Evolutionary conservation across 92 coral and sea anemone species (phyloP), one percentile per base, ranked within the genome.

Genomic region (Actinernus sp.): DNA sequence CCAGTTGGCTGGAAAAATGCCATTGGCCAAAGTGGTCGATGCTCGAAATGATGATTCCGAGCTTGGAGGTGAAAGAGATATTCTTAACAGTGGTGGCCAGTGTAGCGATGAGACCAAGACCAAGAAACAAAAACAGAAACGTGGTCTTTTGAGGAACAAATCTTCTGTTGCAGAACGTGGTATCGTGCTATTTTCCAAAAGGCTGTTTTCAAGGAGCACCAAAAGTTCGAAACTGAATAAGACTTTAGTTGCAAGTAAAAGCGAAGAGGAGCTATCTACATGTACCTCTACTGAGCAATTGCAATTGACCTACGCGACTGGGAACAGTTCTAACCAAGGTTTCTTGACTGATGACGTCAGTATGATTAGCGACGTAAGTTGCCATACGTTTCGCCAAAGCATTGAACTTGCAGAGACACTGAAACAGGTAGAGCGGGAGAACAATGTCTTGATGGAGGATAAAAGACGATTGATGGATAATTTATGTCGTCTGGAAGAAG

Each of bases 391-490:
- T 6, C 41, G 6, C 6, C 49, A 18, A 26, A 37, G 16, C 41
- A 31, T 23, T 9, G 75, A 67, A 27, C 45, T 30, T 10, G 53
- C 50, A 25, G 53, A 67, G 45, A 27, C 28, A 0, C 39, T 67
- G 17, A 24, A 53, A 5, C 62, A 45, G 30, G 30, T 55, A 16
- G 77, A 56, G 31, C 11, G 39, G 3, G 77, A 70, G 16, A 70
- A 56, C 19, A 25, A 4, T 2, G 51, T 41, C 1, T 24, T 70
- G n/a, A 58, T 25, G 26, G 57, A 11, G 8, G 77, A 70, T 37
- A 70, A 70, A 26, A 41, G 58, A 41, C 51, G 58, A 22, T 36
- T 70, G 9, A 54, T 70, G 56, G 58, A 46, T 31, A 55, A 51
- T 31, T 26, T 68, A 0, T 48, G 75, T 14, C 41, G 41, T 7